Conservation (phyloP, 2,888 invertebrate genomes). For the Graphium colonna region DNA sequence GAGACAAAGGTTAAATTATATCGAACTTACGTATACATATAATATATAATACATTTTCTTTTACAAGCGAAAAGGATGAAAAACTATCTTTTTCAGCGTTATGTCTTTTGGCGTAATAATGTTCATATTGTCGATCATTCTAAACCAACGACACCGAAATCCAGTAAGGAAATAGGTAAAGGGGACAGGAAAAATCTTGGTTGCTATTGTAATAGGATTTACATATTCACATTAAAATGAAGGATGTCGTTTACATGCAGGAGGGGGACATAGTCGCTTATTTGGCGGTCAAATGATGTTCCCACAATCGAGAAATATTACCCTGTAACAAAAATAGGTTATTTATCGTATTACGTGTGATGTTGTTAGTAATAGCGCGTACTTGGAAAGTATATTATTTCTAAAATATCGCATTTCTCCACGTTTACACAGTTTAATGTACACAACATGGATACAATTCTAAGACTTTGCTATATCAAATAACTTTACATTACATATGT, state of each 20-base stretch:
- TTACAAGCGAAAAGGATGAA: too few relatives aligned
- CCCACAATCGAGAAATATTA: not conserved
- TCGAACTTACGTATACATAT: too few relatives aligned
- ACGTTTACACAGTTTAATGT: not conserved
- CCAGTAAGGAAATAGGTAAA: slow-evolving; percentile 5
- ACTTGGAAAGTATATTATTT: slow-evolving; percentile 1
- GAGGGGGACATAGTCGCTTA: not conserved
- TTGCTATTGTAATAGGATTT: slow-evolving; percentile 8
- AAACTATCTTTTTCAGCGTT: too few relatives aligned
- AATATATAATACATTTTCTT: too few relatives aligned
- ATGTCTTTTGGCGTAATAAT: too few relatives aligned
- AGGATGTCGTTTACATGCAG: not conserved
- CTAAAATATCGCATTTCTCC: slow-evolving; percentile 5
- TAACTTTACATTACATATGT: too few relatives aligned
- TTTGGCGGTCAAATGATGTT: too few relatives aligned
- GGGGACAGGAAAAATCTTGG: slow-evolving; percentile 9
- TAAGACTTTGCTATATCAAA: not conserved
- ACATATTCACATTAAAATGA: too few relatives aligned
- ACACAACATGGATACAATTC: slow-evolving; percentile 7
- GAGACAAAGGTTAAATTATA: too few relatives aligned
- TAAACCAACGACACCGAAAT: not conserved
- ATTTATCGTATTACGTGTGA: not conserved
- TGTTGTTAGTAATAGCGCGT: not conserved
- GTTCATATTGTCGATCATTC: not conserved
- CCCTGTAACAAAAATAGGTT: slow-evolving; percentile 2